Percentiles rank a stretch among this genome's conserved stretches.
These are phyloP conservation scores for Thecophora atra DNA, from an alignment of 2,888 invertebrate species.

Conservation along the genomic window DNA sequence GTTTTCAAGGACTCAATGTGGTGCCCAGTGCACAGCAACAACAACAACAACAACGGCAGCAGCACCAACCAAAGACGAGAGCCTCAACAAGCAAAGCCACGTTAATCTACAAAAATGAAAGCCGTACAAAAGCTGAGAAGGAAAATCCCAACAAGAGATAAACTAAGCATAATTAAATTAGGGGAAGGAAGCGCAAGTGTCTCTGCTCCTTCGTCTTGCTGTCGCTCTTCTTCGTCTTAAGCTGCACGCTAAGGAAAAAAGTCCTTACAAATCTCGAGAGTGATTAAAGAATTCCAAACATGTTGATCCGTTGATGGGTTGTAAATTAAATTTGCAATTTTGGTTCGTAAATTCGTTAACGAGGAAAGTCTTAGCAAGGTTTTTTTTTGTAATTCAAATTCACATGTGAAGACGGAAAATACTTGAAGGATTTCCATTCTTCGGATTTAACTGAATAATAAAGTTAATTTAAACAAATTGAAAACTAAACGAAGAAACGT, in stretches of 20 bases:
- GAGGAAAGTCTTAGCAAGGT: background rate
- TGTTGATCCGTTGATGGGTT: slow-evolving; percentile 7
- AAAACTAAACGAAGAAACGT: too few relatives aligned
- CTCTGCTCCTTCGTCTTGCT: background rate
- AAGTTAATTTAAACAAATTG: too few relatives aligned
- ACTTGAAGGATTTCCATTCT: too few relatives aligned
- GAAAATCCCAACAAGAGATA: slow-evolving; percentile 19
- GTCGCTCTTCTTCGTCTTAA: background rate
- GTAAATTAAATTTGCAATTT: slow-evolving; percentile 18
- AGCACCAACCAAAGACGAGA: background rate
- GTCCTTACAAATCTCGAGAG: background rate
- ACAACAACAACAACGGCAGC: background rate
- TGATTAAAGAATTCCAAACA: background rate
- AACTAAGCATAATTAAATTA: slow-evolving; percentile 27
- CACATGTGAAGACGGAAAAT: too few relatives aligned
- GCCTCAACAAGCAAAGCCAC: background rate
- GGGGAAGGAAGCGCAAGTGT: background rate
- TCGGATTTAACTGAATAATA: too few relatives aligned
- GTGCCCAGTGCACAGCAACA: background rate
- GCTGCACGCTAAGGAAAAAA: too few relatives aligned
- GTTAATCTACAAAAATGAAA: background rate
- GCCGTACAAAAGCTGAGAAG: background rate
- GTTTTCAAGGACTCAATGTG: too few relatives aligned
- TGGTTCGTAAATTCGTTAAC: too few relatives aligned
- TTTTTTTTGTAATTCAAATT: too few relatives aligned